phyloP scores from a whole-genome alignment of 2,113 vertebrate species.

The Pelmatolapia mariae region DNA sequence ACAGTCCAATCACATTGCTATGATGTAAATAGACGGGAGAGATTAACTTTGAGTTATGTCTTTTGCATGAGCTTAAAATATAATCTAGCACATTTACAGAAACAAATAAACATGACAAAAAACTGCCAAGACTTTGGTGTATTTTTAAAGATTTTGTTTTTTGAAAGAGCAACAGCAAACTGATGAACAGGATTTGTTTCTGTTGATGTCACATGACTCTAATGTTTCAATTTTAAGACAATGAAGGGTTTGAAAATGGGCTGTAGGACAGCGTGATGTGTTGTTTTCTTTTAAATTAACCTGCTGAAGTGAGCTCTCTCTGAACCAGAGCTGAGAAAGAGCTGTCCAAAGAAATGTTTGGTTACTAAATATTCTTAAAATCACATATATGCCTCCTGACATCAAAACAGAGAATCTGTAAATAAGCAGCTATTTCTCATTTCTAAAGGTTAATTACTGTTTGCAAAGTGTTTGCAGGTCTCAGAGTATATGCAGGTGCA shows the following conservation, averaged over 20 bases:
- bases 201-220: background rate
- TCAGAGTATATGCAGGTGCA: background rate
- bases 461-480: background rate
- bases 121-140: rapidly evolving
- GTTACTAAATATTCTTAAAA: background rate
- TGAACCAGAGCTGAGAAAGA: background rate
- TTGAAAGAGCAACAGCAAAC: background rate
- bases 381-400: background rate
- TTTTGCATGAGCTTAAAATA: rapidly evolving
- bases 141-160: background rate
- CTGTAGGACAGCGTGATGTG: background rate
- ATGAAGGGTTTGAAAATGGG: background rate
- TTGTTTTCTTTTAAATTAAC: rapidly evolving
- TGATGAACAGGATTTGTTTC: background rate
- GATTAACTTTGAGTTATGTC: rapidly evolving
- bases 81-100: background rate
- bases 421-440: background rate
- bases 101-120: background rate
- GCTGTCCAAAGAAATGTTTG: background rate
- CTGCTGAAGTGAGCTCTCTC: background rate
- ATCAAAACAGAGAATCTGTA: background rate
- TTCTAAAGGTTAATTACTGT: background rate
- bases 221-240: background rate
- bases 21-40: background rate
- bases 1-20: rapidly evolving